These are phyloP conservation scores for Napeogenes inachia DNA, from an alignment of 2,888 invertebrate genomes.

Conservation along the genomic window DNA sequence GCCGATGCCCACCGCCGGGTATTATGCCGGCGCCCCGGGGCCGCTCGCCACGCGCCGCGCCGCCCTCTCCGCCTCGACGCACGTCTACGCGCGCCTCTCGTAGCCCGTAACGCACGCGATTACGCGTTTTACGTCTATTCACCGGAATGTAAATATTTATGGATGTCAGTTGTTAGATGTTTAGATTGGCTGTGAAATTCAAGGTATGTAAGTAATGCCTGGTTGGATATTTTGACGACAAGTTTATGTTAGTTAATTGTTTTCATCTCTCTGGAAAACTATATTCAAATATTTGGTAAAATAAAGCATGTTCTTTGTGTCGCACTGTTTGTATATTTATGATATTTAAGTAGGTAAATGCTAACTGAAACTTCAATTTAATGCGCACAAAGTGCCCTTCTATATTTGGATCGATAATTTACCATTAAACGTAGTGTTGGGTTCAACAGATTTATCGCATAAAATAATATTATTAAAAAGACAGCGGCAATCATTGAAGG, in stretches of 20 bases:
- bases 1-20: slow-evolving; percentile 46
- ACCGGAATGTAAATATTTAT: slow-evolving; percentile 76
- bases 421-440: slow-evolving; percentile 59
- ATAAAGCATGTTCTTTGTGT: slow-evolving; percentile 63
- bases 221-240: slow-evolving; percentile 63
- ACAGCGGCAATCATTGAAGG: slow-evolving; percentile 44
- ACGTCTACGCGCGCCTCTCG: slow-evolving; percentile 45
- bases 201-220: slow-evolving; percentile 71
- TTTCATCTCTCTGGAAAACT: slow-evolving; percentile 31
- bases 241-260: slow-evolving; percentile 42
- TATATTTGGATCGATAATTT: slow-evolving; percentile 73
- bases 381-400: slow-evolving; percentile 67
- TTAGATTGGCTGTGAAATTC: slow-evolving; percentile 77
- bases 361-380: slow-evolving; percentile 61
- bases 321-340: slow-evolving; percentile 63
- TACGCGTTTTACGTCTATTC: slow-evolving; percentile 62
- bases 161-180: slow-evolving; percentile 77
- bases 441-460: slow-evolving; percentile 65
- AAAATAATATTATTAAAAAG: slow-evolving; percentile 59
- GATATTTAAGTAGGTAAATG: slow-evolving; percentile 46
- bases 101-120: slow-evolving; percentile 58
- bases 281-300: slow-evolving; percentile 42
- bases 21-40: slow-evolving; percentile 66
- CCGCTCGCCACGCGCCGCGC: slow-evolving; percentile 56
- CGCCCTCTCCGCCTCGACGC: slow-evolving; percentile 36